Evolutionary conservation across 2,113 vertebrate genomes (phyloP).

Genomic region (Cnemophilus loriae): DNA sequence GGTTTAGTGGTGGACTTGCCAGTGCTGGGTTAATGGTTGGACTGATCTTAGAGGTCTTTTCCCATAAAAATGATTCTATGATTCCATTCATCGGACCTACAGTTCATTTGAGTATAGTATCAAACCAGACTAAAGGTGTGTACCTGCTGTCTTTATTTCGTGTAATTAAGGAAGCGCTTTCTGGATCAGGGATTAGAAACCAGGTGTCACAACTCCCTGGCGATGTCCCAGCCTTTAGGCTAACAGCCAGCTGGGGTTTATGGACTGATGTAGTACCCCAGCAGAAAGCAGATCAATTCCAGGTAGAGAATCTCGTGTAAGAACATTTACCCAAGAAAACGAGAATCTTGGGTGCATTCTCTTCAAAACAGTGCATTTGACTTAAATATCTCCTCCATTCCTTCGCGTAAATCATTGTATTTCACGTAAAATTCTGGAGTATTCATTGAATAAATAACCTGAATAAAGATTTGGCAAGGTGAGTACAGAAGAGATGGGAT

Average conservation of each 20-base stretch:
- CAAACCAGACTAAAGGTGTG: background rate
- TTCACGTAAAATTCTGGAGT: background rate
- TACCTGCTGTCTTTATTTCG: background rate
- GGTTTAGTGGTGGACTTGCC: background rate
- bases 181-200: background rate
- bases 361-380: background rate
- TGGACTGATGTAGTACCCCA: fast-evolving
- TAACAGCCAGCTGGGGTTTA: background rate
- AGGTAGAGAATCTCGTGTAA: background rate
- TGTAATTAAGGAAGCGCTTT: background rate
- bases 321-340: background rate
- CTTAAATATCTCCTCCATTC: background rate
- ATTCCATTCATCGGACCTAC: background rate
- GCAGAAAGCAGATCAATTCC: background rate
- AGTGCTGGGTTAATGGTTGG: background rate
- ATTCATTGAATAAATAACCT: background rate
- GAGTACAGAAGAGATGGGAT: background rate
- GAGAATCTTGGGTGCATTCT: background rate
- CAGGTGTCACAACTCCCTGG: background rate
- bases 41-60: background rate
- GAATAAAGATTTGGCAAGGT: background rate
- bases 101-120: background rate
- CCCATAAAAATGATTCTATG: background rate
- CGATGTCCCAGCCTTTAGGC: fast-evolving
- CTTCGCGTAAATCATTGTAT: background rate